These are phyloP conservation scores for Petrolisthes cinctipes DNA, from an alignment of 2,888 invertebrate species.

Conservation along the genomic window DNA sequence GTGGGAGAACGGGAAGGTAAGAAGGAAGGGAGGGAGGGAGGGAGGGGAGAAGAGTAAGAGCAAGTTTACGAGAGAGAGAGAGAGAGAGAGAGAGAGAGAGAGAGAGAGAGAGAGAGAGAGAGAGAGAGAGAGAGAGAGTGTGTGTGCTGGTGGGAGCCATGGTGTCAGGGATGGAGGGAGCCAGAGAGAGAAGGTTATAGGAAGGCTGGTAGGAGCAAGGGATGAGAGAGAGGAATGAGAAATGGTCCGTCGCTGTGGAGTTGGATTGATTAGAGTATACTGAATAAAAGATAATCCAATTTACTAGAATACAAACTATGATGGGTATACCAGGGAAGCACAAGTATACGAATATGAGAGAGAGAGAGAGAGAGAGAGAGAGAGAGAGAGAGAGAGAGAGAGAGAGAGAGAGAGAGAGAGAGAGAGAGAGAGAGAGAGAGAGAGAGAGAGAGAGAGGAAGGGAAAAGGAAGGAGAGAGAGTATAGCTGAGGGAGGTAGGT, in stretches of 20 bases:
- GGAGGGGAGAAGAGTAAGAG: not conserved
- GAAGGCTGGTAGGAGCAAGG: not conserved
- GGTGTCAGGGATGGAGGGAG: not conserved
- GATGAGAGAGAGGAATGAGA: no score
- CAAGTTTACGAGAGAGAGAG: not conserved
- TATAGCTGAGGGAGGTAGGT: not conserved
- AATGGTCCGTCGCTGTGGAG: no score
- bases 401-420: not conserved
- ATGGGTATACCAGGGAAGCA: no score
- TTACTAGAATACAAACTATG: no score
- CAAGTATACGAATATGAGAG: no score
- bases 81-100: not conserved
- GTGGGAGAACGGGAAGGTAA: not conserved
- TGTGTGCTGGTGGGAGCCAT: no score
- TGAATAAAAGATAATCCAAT: no score
- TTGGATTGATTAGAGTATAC: no score
- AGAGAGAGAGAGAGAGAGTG: not conserved
- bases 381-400: not conserved
- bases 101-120: not conserved
- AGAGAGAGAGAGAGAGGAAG: not conserved
- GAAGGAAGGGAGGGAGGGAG: not conserved
- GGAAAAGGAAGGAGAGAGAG: not conserved
- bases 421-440: not conserved
- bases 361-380: not conserved
- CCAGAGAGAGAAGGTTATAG: not conserved